These are phyloP conservation scores for Chiloscyllium punctatum DNA, from an alignment of 2,797 vertebrate species.

Conservation along the genomic window DNA sequence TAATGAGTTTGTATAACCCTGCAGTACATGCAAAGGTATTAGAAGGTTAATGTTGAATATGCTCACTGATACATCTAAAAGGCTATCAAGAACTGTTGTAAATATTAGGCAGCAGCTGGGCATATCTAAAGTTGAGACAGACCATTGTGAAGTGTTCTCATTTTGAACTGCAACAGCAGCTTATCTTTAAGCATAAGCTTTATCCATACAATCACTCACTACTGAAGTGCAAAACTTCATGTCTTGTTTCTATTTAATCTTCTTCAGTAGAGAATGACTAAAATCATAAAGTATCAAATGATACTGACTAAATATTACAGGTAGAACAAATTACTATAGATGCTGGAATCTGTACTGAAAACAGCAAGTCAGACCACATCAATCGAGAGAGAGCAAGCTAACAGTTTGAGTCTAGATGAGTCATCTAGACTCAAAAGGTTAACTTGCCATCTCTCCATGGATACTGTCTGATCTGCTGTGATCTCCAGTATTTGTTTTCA, in stretches of 20 bases:
- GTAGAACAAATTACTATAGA: too few relatives aligned
- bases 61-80: not conserved
- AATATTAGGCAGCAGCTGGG: not conserved
- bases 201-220: not conserved
- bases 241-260: slow-evolving; percentile 8
- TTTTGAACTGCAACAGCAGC: not conserved
- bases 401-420: too few relatives aligned
- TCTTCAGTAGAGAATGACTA: not conserved
- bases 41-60: not conserved
- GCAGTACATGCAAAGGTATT: not conserved
- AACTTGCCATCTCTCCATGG: too few relatives aligned
- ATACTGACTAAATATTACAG: not conserved
- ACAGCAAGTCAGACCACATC: too few relatives aligned
- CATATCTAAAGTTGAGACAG: not conserved
- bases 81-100: not conserved
- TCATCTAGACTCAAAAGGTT: too few relatives aligned
- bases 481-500: too few relatives aligned
- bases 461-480: too few relatives aligned
- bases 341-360: too few relatives aligned
- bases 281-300: not conserved
- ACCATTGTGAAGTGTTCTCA: not conserved
- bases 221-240: not conserved
- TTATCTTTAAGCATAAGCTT: not conserved
- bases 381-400: too few relatives aligned
- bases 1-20: not conserved